Evolutionary conservation across 2,888 invertebrate genomes (phyloP).

Genomic region (Drosophila formosana): DNA sequence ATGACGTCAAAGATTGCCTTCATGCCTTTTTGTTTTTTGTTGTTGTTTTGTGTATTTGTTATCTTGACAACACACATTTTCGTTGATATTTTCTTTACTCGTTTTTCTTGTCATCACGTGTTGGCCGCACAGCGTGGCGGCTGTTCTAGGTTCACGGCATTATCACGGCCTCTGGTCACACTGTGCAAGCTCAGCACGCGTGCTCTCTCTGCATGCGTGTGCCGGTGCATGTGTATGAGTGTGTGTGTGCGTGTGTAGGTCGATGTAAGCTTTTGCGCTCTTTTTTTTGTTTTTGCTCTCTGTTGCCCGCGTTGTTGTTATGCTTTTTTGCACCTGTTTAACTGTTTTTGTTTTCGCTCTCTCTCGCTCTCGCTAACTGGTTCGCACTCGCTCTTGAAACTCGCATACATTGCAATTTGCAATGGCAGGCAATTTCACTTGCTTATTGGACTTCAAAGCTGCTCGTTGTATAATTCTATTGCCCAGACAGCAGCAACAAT

Average conservation of each 20-base stretch:
- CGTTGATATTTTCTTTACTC: conserved; percentile 17
- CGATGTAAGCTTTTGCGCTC: conserved; percentile 43
- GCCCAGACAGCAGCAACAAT: conserved; percentile 5
- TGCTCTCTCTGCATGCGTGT: conserved; percentile 22
- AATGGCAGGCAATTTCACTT: conserved; percentile 66
- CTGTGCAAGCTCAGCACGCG: conserved; percentile 43
- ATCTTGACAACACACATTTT: conserved; percentile 55
- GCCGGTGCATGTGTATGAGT: background rate
- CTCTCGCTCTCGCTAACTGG: conserved; percentile 56
- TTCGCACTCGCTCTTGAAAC: conserved; percentile 55
- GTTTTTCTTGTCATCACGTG: conserved; percentile 61
- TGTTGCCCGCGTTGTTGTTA: conserved; percentile 37
- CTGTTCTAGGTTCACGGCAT: conserved; percentile 27
- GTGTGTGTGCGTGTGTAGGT: conserved; percentile 14
- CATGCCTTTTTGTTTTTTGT: conserved; percentile 30
- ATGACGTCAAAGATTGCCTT: conserved; percentile 75
- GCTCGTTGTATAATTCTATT: conserved; percentile 61
- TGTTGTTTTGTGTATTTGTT: conserved; percentile 25
- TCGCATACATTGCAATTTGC: conserved; percentile 58
- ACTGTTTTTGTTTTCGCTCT: conserved; percentile 65
- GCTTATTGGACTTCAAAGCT: conserved; percentile 46
- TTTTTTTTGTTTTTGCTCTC: conserved; percentile 6
- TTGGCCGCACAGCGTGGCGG: conserved; percentile 36
- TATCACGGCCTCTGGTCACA: conserved; percentile 45
- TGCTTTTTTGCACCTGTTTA: conserved; percentile 76